Base-by-base conservation (phyloP, 2,888 invertebrate species). In the Perdita meconis region DNA sequence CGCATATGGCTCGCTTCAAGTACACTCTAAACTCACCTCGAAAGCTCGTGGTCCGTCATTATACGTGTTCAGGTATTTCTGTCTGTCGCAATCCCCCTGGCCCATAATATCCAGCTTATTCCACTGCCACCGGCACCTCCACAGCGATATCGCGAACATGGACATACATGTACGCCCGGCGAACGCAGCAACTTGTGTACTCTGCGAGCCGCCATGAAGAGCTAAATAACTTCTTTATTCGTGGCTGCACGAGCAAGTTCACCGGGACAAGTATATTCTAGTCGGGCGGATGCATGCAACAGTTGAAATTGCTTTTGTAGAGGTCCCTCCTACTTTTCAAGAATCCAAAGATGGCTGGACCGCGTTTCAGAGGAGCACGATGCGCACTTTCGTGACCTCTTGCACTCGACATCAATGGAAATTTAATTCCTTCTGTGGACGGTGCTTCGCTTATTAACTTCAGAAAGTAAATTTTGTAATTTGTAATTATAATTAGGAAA, bases 31-130 rank as follows among this genome's bases (percentile, higher is more conserved):
- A 13, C 19, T 16, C 38, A 38, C 19, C 36, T 51, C 22, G 8
- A 38, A 3, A 16, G 44, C 22, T 24, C 38, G 50, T 34, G 50
- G 34, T 6, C 24, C 19, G 13, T 38, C n/a, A 50, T 47, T 47
- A 36, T 66, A 40, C 51, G 40, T 59, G 10, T 57, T 44, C 56
- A 26, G 12, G 50, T 47, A 70, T 63, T 71, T 59, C 19, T 57
- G 19, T 44, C 16, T 24, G 12, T 64, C 56, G 36, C 10, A 30
- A 12, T n/a, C 47, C 2, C 44, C 30, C 13, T 59, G 38, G 50
- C 57, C 50, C 34, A 40, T 57, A 55, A 63, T 63, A 66, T 78
- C 42, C 61, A 66, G 57, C 64, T 80, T 75, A 80, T 66, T 71
- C 65, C 66, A 56, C 24, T 64, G 55, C 30, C 44, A 61, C 47